Evolutionary conservation across 2,113 vertebrate species (phyloP), one percentile per base, ranked within the genome.

Genomic region (Xenopus tropicalis): DNA sequence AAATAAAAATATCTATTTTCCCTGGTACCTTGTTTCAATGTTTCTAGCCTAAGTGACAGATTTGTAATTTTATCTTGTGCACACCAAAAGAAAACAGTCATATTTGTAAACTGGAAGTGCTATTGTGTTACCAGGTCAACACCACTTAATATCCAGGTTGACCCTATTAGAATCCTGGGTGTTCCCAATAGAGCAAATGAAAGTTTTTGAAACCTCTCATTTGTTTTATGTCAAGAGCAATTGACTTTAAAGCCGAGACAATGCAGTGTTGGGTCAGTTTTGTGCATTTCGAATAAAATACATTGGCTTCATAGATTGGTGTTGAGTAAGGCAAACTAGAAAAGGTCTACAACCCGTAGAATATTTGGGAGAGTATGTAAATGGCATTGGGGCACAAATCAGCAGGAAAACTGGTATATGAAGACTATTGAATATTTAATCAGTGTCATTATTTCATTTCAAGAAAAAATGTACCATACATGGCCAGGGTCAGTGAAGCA

Each of bases 201-300:
- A 75, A 75, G 72, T 75, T 69, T 68, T 63, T 21, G 57, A 42
- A 62, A 59, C 57, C 66, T 75, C 66, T 69, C 66, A 75, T 75
- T 75, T 75, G 72, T 69, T 75, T 75, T 69, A 69, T 75, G 72
- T 75, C 72, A 75, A 75, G 66, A 75, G 61, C 66, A 62, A 75
- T 75, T 62, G 72, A 25, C 43, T 75, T 67, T 75, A 43, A 54
- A 43, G 56, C 57, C 61, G 22, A 69, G 72, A 69, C 57, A 20
- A 62, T 61, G 57, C 57, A 54, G 65, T 13, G 12, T 54, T 14
- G 66, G 57, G 66, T 75, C 66, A 62, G n/a, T 69, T 69, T 69
- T 69, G 66, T 62, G 25, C 44, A 63, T 75, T 69, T 54, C 19
- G 43, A 75, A 69, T 68, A 37, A 61, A 57, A 75, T 58, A 69